These are phyloP conservation scores for Chironomus riparius DNA, from an alignment of 2,888 invertebrate species.

Conservation along the genomic window DNA sequence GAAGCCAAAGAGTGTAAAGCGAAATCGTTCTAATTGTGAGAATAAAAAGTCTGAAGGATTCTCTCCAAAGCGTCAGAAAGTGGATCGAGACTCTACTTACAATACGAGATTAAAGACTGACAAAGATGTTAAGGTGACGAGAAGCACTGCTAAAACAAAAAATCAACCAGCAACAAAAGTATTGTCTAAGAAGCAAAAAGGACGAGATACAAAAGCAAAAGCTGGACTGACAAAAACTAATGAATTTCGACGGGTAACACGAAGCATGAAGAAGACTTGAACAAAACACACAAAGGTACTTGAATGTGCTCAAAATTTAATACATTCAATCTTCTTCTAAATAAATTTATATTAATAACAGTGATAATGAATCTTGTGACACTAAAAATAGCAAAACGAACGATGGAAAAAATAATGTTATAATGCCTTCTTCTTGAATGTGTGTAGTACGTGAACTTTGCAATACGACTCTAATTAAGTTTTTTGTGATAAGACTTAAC, in stretches of 20 bases:
- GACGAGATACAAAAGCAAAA: neutral
- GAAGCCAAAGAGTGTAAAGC: conserved; percentile 2
- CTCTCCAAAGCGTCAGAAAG: neutral
- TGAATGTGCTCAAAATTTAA: no score
- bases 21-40: neutral
- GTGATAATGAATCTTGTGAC: no score
- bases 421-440: no score
- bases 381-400: no score
- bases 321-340: no score
- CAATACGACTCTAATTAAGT: no score
- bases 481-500: no score
- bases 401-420: no score
- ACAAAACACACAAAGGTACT: no score
- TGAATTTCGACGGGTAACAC: neutral
- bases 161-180: neutral
- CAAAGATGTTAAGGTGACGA: neutral
- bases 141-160: neutral
- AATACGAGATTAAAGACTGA: neutral
- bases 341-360: no score
- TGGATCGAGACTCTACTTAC: neutral
- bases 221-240: neutral
- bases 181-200: neutral
- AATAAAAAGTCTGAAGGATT: neutral
- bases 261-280: neutral
- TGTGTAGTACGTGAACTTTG: no score